Evolutionary conservation across 2,797 vertebrate genomes (phyloP).

Genomic region (Squalus acanthias): DNA sequence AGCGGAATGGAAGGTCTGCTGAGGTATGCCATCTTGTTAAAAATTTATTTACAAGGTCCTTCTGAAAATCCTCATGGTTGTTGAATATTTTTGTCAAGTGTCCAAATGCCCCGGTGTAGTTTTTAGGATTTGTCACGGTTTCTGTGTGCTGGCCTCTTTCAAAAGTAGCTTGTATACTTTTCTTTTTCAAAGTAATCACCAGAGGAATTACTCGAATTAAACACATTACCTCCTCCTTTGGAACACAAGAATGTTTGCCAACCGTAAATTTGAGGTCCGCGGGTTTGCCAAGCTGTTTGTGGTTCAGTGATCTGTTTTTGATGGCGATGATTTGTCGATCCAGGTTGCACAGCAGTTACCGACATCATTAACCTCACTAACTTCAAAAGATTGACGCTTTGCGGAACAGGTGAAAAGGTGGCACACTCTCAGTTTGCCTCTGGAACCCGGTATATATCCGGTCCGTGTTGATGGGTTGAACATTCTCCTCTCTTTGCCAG

Average conservation of each 20-base stretch:
- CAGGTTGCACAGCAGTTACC: background rate
- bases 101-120: background rate
- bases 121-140: background rate
- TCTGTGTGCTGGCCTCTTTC: background rate
- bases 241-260: background rate
- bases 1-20: background rate
- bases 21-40: background rate
- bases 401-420: background rate
- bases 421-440: background rate
- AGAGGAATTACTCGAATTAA: background rate
- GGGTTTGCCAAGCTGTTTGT: background rate
- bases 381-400: background rate
- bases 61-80: background rate
- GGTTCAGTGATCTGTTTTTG: background rate
- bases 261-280: background rate
- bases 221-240: background rate
- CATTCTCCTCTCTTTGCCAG: background rate
- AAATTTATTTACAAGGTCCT: background rate
- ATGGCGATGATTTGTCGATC: background rate
- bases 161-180: background rate
- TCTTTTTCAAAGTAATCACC: background rate
- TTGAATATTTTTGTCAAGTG: background rate
- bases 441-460: background rate
- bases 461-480: background rate
- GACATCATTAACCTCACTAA: background rate